A percentile compares a stretch with the other conserved stretches of the same genome.
Evolutionary conservation across 2,797 vertebrate genomes (phyloP).

Genomic region (Chaunax sp.): DNA sequence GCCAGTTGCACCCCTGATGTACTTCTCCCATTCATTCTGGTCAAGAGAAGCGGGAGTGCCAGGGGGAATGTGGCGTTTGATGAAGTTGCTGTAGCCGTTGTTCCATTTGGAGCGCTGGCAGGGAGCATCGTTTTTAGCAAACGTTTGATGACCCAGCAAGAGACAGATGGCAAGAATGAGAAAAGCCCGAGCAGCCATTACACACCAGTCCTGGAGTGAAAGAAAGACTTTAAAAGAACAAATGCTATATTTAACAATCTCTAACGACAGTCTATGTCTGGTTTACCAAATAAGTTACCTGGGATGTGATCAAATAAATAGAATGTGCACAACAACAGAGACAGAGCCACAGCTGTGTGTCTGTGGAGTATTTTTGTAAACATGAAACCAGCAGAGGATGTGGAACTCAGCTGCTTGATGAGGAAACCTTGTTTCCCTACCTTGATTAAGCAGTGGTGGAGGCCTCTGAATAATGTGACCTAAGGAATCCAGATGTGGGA

Average conservation of each 20-base stretch:
- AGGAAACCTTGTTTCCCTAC: conserved; percentile 38
- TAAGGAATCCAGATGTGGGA: conserved; percentile 5
- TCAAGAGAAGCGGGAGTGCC: conserved; percentile 57
- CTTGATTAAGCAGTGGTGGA: conserved; percentile 32
- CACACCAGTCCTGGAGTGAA: conserved; percentile 24
- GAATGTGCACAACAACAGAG: not conserved
- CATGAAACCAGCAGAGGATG: conserved; percentile 21
- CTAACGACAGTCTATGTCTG: too few relatives aligned
- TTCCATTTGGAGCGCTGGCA: conserved; percentile 76
- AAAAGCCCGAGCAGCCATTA: conserved; percentile 55
- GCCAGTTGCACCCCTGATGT: conserved; percentile 63
- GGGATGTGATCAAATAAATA: not conserved
- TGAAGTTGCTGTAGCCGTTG: conserved; percentile 69
- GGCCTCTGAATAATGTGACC: not conserved
- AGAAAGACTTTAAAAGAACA: not conserved
- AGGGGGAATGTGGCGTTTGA: conserved; percentile 70
- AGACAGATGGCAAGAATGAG: conserved; percentile 46
- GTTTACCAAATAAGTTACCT: not conserved
- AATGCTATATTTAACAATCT: not conserved
- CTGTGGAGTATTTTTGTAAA: not conserved
- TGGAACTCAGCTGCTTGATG: conserved; percentile 11
- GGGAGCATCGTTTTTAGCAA: conserved; percentile 64
- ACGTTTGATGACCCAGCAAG: conserved; percentile 40
- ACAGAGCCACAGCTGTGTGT: conserved; percentile 18
- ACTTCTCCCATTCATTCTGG: conserved; percentile 70